phyloP scores from a whole-genome alignment of 1,140 invertebrate genomes.

The Halesus radiatus region DNA sequence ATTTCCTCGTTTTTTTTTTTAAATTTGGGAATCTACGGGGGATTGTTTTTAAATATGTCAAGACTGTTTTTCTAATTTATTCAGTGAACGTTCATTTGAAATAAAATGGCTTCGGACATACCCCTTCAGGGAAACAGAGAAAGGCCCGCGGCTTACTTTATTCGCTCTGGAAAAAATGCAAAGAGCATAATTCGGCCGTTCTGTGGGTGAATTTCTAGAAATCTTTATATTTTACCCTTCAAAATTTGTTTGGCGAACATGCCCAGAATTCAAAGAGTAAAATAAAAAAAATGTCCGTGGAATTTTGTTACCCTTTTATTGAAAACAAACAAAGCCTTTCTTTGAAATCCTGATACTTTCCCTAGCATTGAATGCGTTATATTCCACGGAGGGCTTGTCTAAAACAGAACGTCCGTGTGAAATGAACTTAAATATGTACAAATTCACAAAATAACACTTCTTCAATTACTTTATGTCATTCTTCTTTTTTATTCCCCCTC shows the following conservation, averaged over 20 bases:
- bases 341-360: neutral
- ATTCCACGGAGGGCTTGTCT: neutral
- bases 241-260: neutral
- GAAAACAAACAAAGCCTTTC: neutral
- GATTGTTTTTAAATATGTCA: neutral
- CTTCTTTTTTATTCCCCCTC: too few species aligned
- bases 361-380: neutral
- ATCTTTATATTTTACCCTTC: neutral
- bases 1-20: neutral
- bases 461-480: too few species aligned
- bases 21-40: neutral
- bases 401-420: neutral
- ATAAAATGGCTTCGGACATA: slow-evolving; percentile 11
- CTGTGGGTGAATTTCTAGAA: neutral
- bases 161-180: neutral
- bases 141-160: neutral
- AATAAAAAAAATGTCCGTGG: neutral
- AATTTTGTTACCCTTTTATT: neutral
- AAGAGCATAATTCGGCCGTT: slow-evolving; percentile 10
- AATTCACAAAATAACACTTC: too few species aligned
- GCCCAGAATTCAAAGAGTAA: neutral
- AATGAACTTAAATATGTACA: too few species aligned
- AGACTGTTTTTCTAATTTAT: slow-evolving; percentile 19
- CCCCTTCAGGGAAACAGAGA: neutral
- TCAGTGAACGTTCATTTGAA: neutral